Conservation (phyloP, 2,797 vertebrate species). For the Dicrostonyx torquatus region DNA sequence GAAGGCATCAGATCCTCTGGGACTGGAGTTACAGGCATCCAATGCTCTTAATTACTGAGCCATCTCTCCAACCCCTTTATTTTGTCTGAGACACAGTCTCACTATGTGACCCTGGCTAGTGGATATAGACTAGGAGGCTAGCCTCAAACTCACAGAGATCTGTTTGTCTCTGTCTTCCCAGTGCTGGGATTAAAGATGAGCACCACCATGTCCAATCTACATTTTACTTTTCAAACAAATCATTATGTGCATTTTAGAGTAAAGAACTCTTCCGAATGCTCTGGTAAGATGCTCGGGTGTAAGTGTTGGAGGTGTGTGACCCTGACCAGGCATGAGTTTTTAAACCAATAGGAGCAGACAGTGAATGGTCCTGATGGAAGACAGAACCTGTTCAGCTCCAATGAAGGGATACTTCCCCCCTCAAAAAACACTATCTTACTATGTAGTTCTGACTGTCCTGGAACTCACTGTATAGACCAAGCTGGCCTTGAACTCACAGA, state of each 20-base stretch:
- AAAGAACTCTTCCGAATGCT: background rate
- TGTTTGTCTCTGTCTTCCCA: background rate
- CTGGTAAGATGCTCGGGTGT: background rate
- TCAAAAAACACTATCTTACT: background rate
- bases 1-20: background rate
- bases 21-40: background rate
- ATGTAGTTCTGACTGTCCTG: background rate
- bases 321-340: background rate
- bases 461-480: background rate
- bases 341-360: background rate
- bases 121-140: background rate
- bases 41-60: background rate
- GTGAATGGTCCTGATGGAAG: background rate
- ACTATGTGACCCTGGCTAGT: background rate
- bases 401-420: too few relatives aligned
- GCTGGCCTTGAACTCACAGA: background rate
- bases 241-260: background rate
- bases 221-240: conserved; percentile 26
- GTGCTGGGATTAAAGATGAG: background rate
- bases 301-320: background rate
- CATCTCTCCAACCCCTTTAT: background rate
- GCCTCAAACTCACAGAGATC: background rate
- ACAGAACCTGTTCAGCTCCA: background rate
- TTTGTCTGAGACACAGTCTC: background rate
- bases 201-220: background rate